Conservation (phyloP, 1,140 invertebrate species). For the Gonatopus flavifemur region DNA sequence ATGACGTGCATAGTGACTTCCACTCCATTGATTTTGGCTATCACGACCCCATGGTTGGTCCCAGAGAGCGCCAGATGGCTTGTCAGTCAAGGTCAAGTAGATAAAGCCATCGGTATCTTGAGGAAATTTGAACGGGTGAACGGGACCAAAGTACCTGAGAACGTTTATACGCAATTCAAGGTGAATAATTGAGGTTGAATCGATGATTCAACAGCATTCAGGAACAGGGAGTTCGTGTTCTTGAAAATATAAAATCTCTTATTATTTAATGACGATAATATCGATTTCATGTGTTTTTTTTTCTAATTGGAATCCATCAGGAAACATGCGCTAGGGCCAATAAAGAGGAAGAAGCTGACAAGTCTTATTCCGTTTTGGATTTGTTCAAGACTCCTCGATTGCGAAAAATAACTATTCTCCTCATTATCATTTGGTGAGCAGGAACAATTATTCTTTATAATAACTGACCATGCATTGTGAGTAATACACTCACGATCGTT, state of each 20-base stretch:
- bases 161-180: constrained; percentile 72
- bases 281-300: background rate
- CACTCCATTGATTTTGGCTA: constrained; percentile 69
- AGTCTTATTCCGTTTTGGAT: constrained; percentile 75
- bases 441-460: too few relatives aligned
- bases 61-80: constrained; percentile 87
- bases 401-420: constrained; percentile 69
- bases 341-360: constrained; percentile 68
- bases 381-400: constrained; percentile 75
- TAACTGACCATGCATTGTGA: too few relatives aligned
- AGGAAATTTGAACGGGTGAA: constrained; percentile 80
- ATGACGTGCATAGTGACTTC: constrained; percentile 72
- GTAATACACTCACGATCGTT: too few relatives aligned
- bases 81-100: constrained; percentile 77
- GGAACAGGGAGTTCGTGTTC: too few relatives aligned
- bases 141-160: constrained; percentile 69
- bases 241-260: too few relatives aligned
- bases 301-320: constrained; percentile 42
- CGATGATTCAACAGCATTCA: too few relatives aligned
- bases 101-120: constrained; percentile 75
- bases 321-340: constrained; percentile 65
- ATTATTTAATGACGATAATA: background rate
- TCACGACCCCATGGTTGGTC: constrained; percentile 73
- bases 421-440: constrained; percentile 76
- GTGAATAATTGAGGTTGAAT: too few relatives aligned